phyloP scores from a whole-genome alignment of 2,797 vertebrate species.

The Leptodactylus fallax region DNA sequence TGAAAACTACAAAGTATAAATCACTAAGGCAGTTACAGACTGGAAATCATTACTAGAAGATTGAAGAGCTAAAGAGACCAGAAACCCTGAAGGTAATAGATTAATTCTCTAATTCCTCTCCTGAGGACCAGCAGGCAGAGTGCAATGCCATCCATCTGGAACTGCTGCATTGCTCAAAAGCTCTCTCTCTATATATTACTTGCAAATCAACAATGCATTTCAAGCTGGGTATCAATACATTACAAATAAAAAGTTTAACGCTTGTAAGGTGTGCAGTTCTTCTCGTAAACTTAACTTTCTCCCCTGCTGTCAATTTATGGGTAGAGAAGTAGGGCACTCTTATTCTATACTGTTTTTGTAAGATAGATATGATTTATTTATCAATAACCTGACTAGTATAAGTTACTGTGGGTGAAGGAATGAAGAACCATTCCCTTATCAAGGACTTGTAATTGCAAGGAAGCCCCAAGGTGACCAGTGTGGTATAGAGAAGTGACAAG shows the following conservation, averaged over 20 bases:
- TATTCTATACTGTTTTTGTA: too few relatives aligned
- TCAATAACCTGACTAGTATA: too few relatives aligned
- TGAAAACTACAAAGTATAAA: neutral
- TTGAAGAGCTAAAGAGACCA: constrained; percentile 18
- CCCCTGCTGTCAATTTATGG: too few relatives aligned
- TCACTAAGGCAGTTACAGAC: constrained; percentile 1
- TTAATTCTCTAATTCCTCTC: constrained; percentile 18
- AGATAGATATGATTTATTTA: too few relatives aligned
- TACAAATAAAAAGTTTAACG: neutral
- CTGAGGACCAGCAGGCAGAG: neutral
- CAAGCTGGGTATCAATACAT: neutral
- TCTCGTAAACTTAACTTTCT: too few relatives aligned
- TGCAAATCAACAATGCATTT: neutral
- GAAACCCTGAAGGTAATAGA: constrained; percentile 20
- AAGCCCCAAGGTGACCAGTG: too few relatives aligned
- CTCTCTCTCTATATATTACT: neutral
- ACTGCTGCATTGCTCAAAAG: neutral
- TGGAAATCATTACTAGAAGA: constrained; percentile 44
- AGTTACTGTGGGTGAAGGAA: too few relatives aligned
- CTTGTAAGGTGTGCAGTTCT: neutral
- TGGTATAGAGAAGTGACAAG: too few relatives aligned
- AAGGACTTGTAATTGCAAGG: too few relatives aligned
- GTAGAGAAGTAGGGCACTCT: too few relatives aligned
- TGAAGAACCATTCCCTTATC: too few relatives aligned
- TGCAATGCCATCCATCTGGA: neutral